Evolutionary conservation across 2,888 invertebrate species (phyloP), one percentile per base, ranked within the genome.

Genomic region (Rhyacophila evoluta): DNA sequence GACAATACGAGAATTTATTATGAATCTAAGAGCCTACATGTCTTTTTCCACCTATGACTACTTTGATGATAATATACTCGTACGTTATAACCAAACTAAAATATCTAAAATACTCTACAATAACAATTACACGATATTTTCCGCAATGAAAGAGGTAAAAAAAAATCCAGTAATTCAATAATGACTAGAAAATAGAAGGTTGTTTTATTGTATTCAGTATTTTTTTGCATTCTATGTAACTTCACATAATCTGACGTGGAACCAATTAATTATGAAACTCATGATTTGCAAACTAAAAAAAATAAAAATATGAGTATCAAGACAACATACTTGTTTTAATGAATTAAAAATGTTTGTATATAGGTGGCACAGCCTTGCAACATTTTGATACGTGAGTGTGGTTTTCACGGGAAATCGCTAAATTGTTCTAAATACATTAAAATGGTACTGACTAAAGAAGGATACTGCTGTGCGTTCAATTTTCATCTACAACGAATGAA

Each of bases 371-470:
- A 55, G 28, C 36, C 67, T 29, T 74, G 74, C 67, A 15, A 33
- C 4, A 28, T 19, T 36, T 67, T 74, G 19, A 37, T 74, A 67
- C n/a, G 12, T 36, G 15, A 33, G 33, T 74, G 74, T 10, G 19
- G 25, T 29, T 74, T 74, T n/a, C 15, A 67, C 36, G 67, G 67
- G 6, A 28, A 36, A 28, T 2, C 10, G 29, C 36, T 74, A 33
- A 74, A 74, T n/a, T 74, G 74, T n/a, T 36, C 74, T 2, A 27
- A 74, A 15, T 33, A 67, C 39, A 38, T 74, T 12, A 1, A n/a
- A 8, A 55, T 74, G 74, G 68, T 74, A 36, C 15, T n/a, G 39
- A 74, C 74, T 8, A 74, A 33, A 36, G 74, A 74, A 67, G 67
- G 74, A 2, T 74, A 29, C 6, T 74, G 74, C 4, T 74, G 74